These are phyloP conservation scores for Muschampia plurimacula DNA, from an alignment of 2,888 invertebrate genomes.

Conservation along the genomic window DNA sequence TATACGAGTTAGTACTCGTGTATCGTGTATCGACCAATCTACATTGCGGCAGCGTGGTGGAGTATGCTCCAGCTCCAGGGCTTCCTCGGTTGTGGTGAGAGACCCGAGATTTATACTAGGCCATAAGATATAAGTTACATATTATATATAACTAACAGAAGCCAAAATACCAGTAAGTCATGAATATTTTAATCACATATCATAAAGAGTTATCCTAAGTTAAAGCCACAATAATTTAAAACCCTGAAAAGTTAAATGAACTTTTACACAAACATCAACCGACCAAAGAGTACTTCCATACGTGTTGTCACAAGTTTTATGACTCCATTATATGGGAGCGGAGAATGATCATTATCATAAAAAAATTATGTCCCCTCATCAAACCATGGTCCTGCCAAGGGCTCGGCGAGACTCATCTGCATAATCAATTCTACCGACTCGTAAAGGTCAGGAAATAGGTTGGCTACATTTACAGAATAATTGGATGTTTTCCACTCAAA, in stretches of 20 bases:
- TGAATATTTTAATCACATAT: not conserved
- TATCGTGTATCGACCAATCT: no score
- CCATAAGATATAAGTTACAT: no score
- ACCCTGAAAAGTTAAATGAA: not conserved
- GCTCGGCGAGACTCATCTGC: not conserved
- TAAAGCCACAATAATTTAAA: not conserved
- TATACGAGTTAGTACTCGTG: no score
- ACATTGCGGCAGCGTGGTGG: no score
- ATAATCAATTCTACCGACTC: slow-evolving; percentile 4
- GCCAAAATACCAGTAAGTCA: not conserved
- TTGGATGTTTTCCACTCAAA: not conserved
- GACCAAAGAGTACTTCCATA: not conserved
- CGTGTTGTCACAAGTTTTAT: slow-evolving; percentile 7
- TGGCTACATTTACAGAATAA: not conserved
- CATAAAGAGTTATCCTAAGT: not conserved
- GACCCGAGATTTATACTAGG: no score
- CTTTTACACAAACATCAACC: not conserved
- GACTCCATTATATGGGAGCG: slow-evolving; percentile 3
- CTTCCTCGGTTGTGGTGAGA: no score
- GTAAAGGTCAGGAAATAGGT: not conserved
- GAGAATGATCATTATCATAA: slow-evolving; percentile 7
- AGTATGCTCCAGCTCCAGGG: no score
- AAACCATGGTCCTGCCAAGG: slow-evolving; percentile 11
- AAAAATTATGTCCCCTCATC: slow-evolving; percentile 16
- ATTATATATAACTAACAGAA: no score